phyloP scores from a whole-genome alignment of 2,888 invertebrate species.

The Plebejus melissa region DNA sequence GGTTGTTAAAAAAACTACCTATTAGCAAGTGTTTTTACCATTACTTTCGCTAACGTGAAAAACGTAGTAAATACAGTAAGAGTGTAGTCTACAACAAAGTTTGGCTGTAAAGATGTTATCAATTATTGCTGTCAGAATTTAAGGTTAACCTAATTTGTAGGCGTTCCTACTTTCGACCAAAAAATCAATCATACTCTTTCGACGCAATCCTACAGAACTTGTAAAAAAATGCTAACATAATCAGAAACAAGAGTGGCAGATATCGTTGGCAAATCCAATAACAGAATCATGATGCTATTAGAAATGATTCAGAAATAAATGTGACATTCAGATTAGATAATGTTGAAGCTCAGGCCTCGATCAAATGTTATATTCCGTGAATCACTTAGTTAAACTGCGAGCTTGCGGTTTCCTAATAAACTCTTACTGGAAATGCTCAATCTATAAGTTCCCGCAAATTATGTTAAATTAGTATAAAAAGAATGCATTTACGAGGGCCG shows the following conservation, averaged over 20 bases:
- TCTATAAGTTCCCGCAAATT: not conserved
- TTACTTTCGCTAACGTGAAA: not conserved
- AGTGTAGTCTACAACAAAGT: not conserved
- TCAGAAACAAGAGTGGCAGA: not conserved
- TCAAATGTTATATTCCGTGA: conserved; percentile 6
- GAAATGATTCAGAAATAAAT: not conserved
- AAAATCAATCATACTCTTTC: not conserved
- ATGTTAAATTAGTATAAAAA: not conserved
- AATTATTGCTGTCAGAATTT: not conserved
- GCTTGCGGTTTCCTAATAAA: not conserved
- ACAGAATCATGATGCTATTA: not conserved
- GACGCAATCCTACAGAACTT: not conserved
- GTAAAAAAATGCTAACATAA: not conserved
- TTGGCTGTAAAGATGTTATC: not conserved
- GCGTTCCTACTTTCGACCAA: not conserved
- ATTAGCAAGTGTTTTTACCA: not conserved
- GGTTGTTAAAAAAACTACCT: not conserved
- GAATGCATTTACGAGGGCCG: not conserved
- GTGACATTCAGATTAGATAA: not conserved
- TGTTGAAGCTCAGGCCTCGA: not conserved
- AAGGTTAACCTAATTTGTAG: not conserved
- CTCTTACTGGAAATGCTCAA: not conserved
- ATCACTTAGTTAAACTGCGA: not conserved
- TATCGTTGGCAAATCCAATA: not conserved
- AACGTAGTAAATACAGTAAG: not conserved